Base-by-base conservation (phyloP, 2,888 invertebrate species). In the Camptogramma bilineatum region DNA sequence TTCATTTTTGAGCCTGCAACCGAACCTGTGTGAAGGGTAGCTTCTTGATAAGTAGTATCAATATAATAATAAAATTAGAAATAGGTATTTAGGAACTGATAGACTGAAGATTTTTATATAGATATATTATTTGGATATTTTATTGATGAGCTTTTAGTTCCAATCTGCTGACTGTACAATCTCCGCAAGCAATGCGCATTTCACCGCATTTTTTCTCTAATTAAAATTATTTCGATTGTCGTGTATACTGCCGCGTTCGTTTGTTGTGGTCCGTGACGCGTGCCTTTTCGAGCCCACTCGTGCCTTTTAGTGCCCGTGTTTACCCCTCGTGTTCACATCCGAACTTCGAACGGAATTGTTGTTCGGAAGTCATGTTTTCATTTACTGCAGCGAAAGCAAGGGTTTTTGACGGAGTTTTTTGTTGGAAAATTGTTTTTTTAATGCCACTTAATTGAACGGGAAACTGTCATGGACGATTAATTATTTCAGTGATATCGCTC, bases 201-300 rank as follows among this genome's bases (percentile, higher is more conserved):
- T 90, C 72, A 79, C 85, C 84, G 88, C 85, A 88, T 86, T 92
- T 92, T 93, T 93, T 92, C 90, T 92, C 92, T 92, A 93, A 93
- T 93, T 93, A 92, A 93, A 93, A 91, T 91, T 88, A 92, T 91
- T 81, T 83, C 87, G 87, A 93, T 92, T 93, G 93, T 93, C 88
- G 89, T 90, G 76, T 78, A 73, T 74, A 75, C 78, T 70, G 76
- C 81, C 83, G 82, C 85, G 81, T 84, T 82, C 90, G 90, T 91
- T 91, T 92, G 91, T 90, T 90, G 90, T 86, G 90, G 87, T 80
- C 83, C 77, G 78, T 80, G 91, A 88, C 91, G 90, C 91, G 91
- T 91, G 91, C 85, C 87, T 78, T 86, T 83, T 87, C 73, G 81
- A 91, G 90, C 73, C 79, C 85, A 80, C 91, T 91, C 81, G 85